Evolutionary conservation across 2,888 invertebrate genomes (phyloP).

Genomic region (Drosophila vallismaia): DNA sequence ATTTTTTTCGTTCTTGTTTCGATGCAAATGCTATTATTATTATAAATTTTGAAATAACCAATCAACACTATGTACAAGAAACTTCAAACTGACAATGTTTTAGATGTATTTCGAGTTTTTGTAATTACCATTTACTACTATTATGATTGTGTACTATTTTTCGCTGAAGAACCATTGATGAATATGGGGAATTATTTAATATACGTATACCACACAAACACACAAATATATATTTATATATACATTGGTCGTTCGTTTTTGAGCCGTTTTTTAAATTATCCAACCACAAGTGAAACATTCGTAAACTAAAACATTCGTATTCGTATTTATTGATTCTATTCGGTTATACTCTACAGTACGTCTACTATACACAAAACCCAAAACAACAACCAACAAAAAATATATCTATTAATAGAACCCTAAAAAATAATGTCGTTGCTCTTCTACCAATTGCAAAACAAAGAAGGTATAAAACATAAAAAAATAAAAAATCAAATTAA

Average conservation of each 20-base stretch:
- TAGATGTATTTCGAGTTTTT: conserved; percentile 72
- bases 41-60: conserved; percentile 35
- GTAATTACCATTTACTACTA: conserved; percentile 64
- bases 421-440: conserved; percentile 56
- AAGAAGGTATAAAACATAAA: not conserved
- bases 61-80: conserved; percentile 38
- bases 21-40: conserved; percentile 15
- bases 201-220: conserved; percentile 13
- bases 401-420: conserved; percentile 51
- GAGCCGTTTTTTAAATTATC: conserved; percentile 61
- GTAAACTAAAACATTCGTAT: conserved; percentile 76
- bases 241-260: conserved; percentile 72
- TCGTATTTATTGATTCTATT: conserved; percentile 72
- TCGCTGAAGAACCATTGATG: conserved; percentile 70
- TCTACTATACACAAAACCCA: conserved; percentile 33
- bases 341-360: conserved; percentile 56
- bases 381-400: conserved; percentile 24
- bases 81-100: conserved; percentile 64
- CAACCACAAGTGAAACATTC: conserved; percentile 60
- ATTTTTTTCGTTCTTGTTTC: conserved; percentile 38
- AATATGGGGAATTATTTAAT: conserved; percentile 49
- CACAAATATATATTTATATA: conserved; percentile 41
- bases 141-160: conserved; percentile 72
- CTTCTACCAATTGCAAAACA: conserved; percentile 36
- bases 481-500: conserved; percentile 67